Evolutionary conservation across 2,797 vertebrate species (phyloP), one percentile per base, ranked within the genome.

Genomic region (Trachurus trachurus): DNA sequence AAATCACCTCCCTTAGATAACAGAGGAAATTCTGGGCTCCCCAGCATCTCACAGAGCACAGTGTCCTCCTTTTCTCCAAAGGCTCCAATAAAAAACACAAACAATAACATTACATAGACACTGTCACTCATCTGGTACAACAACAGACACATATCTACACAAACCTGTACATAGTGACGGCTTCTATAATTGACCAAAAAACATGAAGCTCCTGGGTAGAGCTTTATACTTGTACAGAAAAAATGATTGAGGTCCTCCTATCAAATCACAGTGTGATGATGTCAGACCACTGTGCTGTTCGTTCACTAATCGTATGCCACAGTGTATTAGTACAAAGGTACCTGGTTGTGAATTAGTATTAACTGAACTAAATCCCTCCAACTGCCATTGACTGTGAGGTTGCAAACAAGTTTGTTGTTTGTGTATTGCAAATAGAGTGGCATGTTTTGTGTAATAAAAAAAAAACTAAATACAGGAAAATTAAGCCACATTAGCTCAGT

Each of bases 1-100:
- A 95, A 74, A 40, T 94, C 92, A 80, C 95, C 95, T 34, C 89
- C 72, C 80, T 91, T 91, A 29, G 89, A 93, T 47, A 96, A 74
- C 19, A 95, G 66, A 3, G 94, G 93, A 31, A 87, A 83, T 76
- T 93, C 91, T 54, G 90, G 88, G 66, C 57, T 90, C 45, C 89
- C 92, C 70, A 83, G 69, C 40, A 93, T 88, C 60, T 78, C 75
- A 82, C 94, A 96, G 53, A 79, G 49, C 11, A 0, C 29, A 19
- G 45, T 5, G 29, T 90, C 86, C 19, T 87, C 90, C 39, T 77
- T 72, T 68, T 26, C 26, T 26, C 26, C 26, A 26, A 26, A 26
- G 13, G 64, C 76, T 72, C 83, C 84, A 57, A 89, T 47, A 31
- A 91, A 60, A 76, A 91, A 37, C 53, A 76, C 37, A 75, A 85